Conservation (phyloP, 2,888 invertebrate genomes). For the Euzophera pinguis region DNA sequence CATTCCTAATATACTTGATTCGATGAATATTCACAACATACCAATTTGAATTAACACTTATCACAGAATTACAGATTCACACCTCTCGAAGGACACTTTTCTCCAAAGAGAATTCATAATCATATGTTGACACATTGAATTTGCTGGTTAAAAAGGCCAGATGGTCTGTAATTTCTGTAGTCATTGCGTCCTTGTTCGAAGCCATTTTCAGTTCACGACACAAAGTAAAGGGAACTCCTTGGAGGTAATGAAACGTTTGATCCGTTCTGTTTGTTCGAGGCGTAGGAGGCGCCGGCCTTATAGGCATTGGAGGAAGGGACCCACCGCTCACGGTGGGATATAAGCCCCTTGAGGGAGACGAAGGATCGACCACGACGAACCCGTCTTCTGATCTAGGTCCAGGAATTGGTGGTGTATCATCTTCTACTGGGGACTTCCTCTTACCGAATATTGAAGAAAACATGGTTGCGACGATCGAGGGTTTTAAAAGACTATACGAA, state of each 20-base stretch:
- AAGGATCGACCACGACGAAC: conserved; percentile 60
- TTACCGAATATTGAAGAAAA: conserved; percentile 73
- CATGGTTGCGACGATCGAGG: conserved; percentile 35
- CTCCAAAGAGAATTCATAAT: conserved; percentile 77
- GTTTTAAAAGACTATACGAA: not conserved
- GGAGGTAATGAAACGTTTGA: conserved; percentile 68
- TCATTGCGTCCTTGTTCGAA: conserved; percentile 66
- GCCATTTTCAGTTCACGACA: conserved; percentile 67
- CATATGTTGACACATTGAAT: conserved; percentile 56
- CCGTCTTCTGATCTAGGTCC: conserved; percentile 60
- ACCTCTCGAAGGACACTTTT: conserved; percentile 75
- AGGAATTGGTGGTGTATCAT: conserved; percentile 67
- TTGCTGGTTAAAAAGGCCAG: conserved; percentile 72
- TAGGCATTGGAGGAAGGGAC: conserved; percentile 30
- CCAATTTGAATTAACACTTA: not conserved
- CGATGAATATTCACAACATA: not conserved
- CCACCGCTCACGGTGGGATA: conserved; percentile 57
- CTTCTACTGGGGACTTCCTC: conserved; percentile 67
- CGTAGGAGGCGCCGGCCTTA: conserved; percentile 53
- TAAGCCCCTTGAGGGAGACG: conserved; percentile 43
- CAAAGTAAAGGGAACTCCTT: conserved; percentile 77
- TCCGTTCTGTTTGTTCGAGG: conserved; percentile 43
- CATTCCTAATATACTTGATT: too few relatives aligned
- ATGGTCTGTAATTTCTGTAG: conserved; percentile 72
- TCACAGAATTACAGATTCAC: not conserved